A percentile compares a stretch with the other conserved stretches of the same genome.
Evolutionary conservation across 53 echinoderm and acorn worm species (phyloP).

Genomic region (Apostichopus leukothele): DNA sequence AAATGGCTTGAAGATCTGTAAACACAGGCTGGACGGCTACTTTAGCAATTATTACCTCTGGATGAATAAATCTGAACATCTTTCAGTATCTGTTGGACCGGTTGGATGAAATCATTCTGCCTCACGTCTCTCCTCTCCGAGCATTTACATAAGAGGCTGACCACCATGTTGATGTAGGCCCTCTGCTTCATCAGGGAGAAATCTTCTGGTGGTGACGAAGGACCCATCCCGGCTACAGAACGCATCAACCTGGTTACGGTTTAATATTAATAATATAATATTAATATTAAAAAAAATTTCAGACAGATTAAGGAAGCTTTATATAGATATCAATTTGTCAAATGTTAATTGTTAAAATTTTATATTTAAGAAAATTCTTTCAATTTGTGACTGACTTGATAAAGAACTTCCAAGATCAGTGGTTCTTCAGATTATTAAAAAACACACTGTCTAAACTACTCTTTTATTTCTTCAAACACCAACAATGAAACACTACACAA

Average conservation of each 20-base stretch:
- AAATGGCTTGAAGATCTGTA: no score
- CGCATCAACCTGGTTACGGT: slow-evolving; percentile 71
- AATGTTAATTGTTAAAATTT: no score
- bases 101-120: slow-evolving; percentile 59
- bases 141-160: slow-evolving; percentile 78
- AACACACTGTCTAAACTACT: no score
- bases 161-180: slow-evolving; percentile 73
- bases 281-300: no score
- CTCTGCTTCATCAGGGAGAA: slow-evolving; percentile 63
- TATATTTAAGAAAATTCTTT: no score
- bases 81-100: slow-evolving; percentile 75
- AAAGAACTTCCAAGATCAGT: no score
- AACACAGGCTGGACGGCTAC: no score
- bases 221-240: slow-evolving; percentile 70
- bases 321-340: no score
- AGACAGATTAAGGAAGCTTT: no score
- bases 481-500: background rate
- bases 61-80: slow-evolving; percentile 77
- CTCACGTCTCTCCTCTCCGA: slow-evolving; percentile 56
- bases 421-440: no score
- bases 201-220: slow-evolving; percentile 52
- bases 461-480: background rate
- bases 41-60: slow-evolving; percentile 51
- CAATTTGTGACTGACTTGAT: no score
- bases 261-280: no score